phyloP scores from a whole-genome alignment of 2,113 vertebrate genomes.

The Blennius ocellaris region DNA sequence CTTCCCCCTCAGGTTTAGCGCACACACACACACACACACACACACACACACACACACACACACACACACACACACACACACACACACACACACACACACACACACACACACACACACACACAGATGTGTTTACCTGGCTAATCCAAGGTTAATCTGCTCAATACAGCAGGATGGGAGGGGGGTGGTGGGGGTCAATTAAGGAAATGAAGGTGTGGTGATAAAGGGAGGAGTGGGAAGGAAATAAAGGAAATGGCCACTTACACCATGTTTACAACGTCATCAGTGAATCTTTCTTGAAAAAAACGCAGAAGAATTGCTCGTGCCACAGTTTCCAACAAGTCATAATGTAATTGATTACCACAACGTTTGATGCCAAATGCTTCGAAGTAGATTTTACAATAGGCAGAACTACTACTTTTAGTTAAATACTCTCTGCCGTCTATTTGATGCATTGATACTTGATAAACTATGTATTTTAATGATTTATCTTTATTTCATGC shows the following conservation, averaged over 20 bases:
- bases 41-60: slow-evolving; percentile 45
- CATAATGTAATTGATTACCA: too few relatives aligned
- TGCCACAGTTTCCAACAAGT: background rate
- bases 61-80: slow-evolving; percentile 37
- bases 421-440: too few relatives aligned
- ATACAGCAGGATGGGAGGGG: slow-evolving; percentile 65
- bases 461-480: too few relatives aligned
- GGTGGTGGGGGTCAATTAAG: slow-evolving; percentile 66
- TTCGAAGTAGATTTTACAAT: too few relatives aligned
- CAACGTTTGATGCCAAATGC: too few relatives aligned
- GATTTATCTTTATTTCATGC: too few relatives aligned
- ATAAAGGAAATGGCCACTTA: slow-evolving; percentile 14
- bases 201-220: slow-evolving; percentile 70
- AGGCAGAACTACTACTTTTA: too few relatives aligned
- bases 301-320: background rate
- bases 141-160: slow-evolving; percentile 68
- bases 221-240: slow-evolving; percentile 28
- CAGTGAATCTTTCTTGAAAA: background rate
- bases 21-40: slow-evolving; percentile 38
- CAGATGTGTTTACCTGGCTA: slow-evolving; percentile 73
- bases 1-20: slow-evolving; percentile 61
- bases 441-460: too few relatives aligned
- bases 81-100: too few relatives aligned
- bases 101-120: slow-evolving; percentile 33
- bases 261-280: slow-evolving; percentile 6